A percentile compares a stretch with the other conserved stretches of the same genome.
phyloP scores from a whole-genome alignment of 1,140 invertebrate species.

The Drosophila busckii region DNA sequence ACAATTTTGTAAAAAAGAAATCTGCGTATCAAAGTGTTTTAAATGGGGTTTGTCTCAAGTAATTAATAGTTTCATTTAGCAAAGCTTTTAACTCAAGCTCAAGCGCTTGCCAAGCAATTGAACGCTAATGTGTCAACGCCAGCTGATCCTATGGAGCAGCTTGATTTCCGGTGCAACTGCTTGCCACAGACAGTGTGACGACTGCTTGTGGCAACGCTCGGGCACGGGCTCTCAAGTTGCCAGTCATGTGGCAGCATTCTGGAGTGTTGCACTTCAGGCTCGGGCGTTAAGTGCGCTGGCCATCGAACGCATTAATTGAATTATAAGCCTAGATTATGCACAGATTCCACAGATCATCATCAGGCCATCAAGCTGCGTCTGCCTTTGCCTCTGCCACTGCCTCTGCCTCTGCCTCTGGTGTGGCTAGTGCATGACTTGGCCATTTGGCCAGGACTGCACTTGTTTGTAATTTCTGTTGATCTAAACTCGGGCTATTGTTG shows the following conservation, averaged over 20 bases:
- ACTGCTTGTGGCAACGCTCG: too few species aligned
- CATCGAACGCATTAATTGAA: conserved; percentile 77
- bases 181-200: conserved; percentile 70
- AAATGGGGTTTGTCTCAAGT: background rate
- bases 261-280: conserved; percentile 66
- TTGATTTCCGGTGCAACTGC: conserved; percentile 55
- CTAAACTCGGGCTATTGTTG: conserved; percentile 58
- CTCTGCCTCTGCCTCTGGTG: background rate
- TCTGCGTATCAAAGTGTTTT: background rate
- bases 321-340: conserved; percentile 78
- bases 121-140: conserved; percentile 47
- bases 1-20: background rate
- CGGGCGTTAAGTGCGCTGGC: conserved; percentile 62
- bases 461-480: conserved; percentile 70
- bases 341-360: too few species aligned
- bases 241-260: conserved; percentile 76
- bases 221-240: conserved; percentile 62
- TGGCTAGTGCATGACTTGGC: conserved; percentile 56
- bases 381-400: background rate
- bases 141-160: conserved; percentile 46
- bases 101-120: conserved; percentile 22
- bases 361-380: conserved; percentile 43
- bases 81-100: conserved; percentile 9
- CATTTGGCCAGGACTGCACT: conserved; percentile 55
- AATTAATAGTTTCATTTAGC: conserved; percentile 1